These are phyloP conservation scores for Himalopsyche phryganea DNA, from an alignment of 1,140 invertebrate genomes.

Conservation along the genomic window DNA sequence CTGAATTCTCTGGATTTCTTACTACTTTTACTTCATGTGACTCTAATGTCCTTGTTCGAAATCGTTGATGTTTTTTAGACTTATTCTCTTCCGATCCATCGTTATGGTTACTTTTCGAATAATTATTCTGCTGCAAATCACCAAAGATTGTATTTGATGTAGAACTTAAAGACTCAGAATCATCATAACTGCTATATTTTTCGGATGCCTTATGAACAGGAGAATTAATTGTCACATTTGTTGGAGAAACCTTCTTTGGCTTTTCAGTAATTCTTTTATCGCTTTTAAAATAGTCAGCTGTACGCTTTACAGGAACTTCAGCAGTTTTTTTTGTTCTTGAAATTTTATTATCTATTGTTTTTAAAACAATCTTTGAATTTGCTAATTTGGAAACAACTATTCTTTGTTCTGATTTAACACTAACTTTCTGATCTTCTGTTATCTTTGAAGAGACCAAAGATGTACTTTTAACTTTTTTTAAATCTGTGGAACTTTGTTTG, in stretches of 20 bases:
- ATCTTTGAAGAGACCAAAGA: too few species aligned
- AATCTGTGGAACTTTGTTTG: too few species aligned
- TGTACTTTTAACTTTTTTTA: too few species aligned
- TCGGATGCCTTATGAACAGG: slow-evolving; percentile 37
- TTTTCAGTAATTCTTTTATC: too few species aligned
- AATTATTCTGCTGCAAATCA: background rate
- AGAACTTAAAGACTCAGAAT: slow-evolving; percentile 2
- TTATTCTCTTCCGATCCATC: background rate
- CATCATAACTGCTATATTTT: background rate
- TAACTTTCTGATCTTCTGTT: too few species aligned
- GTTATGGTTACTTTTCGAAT: background rate
- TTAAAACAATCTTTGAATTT: too few species aligned
- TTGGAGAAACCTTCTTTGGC: slow-evolving; percentile 1
- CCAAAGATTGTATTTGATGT: background rate
- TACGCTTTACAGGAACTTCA: too few species aligned
- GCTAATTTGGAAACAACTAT: too few species aligned
- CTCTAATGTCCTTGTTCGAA: slow-evolving; percentile 46
- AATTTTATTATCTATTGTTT: too few species aligned
- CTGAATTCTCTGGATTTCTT: slow-evolving; percentile 41
- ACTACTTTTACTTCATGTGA: slow-evolving; percentile 46
- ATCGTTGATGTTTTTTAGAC: slow-evolving; percentile 32
- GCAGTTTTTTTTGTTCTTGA: too few species aligned
- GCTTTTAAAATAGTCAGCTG: too few species aligned
- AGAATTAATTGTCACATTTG: slow-evolving; percentile 46
- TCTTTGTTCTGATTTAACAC: too few species aligned